Evolutionary conservation across 2,113 vertebrate species (phyloP).

Genomic region (Oophaga pumilio): DNA sequence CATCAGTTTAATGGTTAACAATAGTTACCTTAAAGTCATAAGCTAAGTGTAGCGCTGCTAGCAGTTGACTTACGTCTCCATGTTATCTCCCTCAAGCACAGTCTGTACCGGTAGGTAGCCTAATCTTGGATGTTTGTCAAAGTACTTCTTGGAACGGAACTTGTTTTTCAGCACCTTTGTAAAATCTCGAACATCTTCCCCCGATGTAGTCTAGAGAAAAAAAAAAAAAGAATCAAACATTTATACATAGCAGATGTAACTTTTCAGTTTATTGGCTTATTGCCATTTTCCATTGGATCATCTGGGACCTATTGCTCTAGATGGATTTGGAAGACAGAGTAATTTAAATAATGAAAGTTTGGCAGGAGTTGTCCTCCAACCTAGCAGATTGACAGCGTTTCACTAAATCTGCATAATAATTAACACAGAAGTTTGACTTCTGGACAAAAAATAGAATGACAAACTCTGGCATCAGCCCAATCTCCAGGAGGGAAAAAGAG

Average conservation of each 20-base stretch:
- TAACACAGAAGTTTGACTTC: conserved; percentile 40
- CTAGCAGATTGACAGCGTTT: conserved; percentile 40
- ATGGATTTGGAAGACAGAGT: conserved; percentile 8
- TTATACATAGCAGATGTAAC: conserved; percentile 44
- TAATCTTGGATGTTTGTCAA: conserved; percentile 93
- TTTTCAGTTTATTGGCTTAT: conserved; percentile 25
- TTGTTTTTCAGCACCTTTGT: conserved; percentile 99
- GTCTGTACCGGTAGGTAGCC: conserved; percentile 98
- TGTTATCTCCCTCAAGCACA: conserved; percentile 93
- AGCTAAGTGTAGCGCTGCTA: background rate
- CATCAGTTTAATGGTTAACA: background rate
- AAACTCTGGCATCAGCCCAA: conserved; percentile 21
- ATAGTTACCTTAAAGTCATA: background rate
- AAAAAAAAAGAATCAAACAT: conserved; percentile 44
- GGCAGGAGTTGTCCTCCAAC: conserved; percentile 42
- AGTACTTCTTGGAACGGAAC: conserved; percentile 98
- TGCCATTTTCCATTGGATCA: conserved; percentile 14
- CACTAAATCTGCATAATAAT: conserved; percentile 52
- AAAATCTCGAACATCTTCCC: conserved; percentile 97
- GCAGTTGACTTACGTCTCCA: conserved; percentile 89
- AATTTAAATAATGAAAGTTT: conserved; percentile 50
- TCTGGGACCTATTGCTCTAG: conserved; percentile 8
- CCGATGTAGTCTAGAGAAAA: conserved; percentile 87
- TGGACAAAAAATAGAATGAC: conserved; percentile 42
- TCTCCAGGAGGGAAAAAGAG: background rate